A percentile compares a stretch with the other conserved stretches of the same genome.
Evolutionary conservation across 2,113 vertebrate species (phyloP).

Genomic region (Panurus biarmicus): DNA sequence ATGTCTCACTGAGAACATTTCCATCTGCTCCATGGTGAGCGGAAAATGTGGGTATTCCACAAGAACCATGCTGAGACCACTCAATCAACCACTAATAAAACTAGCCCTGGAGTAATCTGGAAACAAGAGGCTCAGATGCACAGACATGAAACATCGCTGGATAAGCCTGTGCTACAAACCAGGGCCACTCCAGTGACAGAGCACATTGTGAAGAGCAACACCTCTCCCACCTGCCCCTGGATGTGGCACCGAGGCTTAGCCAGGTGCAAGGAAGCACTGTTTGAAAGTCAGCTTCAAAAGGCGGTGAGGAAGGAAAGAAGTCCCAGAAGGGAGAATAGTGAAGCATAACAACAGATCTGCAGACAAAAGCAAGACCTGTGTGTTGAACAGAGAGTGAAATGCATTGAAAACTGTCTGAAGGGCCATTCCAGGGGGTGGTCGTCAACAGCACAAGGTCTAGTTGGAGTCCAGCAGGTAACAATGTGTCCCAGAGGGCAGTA

Average conservation of each 20-base stretch:
- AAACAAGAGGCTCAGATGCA: conserved; percentile 22
- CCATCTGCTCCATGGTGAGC: conserved; percentile 2
- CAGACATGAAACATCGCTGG: not conserved
- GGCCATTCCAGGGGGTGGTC: not conserved
- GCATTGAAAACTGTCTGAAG: not conserved
- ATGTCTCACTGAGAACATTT: conserved; percentile 22
- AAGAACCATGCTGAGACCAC: conserved; percentile 21
- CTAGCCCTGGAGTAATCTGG: not conserved
- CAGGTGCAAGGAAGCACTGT: not conserved
- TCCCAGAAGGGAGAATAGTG: not conserved
- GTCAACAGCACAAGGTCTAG: not conserved
- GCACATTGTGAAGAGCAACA: not conserved
- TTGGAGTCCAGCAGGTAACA: not conserved
- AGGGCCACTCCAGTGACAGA: not conserved
- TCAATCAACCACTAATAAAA: conserved; percentile 38
- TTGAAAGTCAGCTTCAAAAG: not conserved
- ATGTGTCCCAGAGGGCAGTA: not conserved
- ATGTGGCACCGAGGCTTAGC: not conserved
- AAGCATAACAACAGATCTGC: not conserved
- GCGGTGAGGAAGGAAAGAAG: not conserved
- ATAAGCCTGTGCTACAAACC: not conserved
- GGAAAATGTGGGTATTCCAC: conserved; percentile 18
- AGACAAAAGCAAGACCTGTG: not conserved
- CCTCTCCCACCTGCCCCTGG: not conserved
- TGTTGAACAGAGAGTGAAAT: not conserved